Evolutionary conservation across 1,140 invertebrate species (phyloP).

Genomic region (Tetraneura akinire): DNA sequence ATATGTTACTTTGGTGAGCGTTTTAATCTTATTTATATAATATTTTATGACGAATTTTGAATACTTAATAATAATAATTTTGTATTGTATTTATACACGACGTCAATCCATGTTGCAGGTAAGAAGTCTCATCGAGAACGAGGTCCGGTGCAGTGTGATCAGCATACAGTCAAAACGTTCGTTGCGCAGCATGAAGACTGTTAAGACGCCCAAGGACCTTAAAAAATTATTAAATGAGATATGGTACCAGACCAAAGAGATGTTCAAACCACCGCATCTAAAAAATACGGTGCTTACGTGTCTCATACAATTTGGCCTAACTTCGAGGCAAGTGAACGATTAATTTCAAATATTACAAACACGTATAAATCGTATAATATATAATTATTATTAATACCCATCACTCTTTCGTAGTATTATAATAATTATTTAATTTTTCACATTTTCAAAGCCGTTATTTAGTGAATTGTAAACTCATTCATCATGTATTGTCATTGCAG

Average conservation of each 20-base stretch:
- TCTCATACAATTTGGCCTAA: conserved; percentile 73
- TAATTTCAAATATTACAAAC: too few relatives aligned
- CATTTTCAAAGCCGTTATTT: too few relatives aligned
- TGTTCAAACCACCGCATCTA: conserved; percentile 70
- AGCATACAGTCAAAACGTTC: conserved; percentile 64
- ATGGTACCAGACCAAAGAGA: conserved; percentile 68
- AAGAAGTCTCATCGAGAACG: conserved; percentile 68
- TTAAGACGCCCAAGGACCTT: conserved; percentile 69
- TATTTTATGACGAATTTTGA: too few relatives aligned
- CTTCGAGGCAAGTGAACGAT: conserved; percentile 63
- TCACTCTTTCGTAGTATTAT: too few relatives aligned
- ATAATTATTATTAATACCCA: too few relatives aligned
- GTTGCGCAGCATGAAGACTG: conserved; percentile 62
- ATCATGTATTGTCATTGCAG: conserved; percentile 59
- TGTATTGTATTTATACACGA: too few relatives aligned
- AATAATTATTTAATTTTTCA: too few relatives aligned
- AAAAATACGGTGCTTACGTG: conserved; percentile 73
- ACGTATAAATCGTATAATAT: too few relatives aligned
- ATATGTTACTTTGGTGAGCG: too few relatives aligned
- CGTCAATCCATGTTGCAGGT: conserved; percentile 62
- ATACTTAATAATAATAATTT: too few relatives aligned
- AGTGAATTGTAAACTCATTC: too few relatives aligned
- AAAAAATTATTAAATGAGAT: conserved; percentile 68
- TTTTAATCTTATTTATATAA: too few relatives aligned
- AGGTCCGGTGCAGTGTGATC: conserved; percentile 64